These are phyloP conservation scores for Armadillidium nasatum DNA, from an alignment of 1,140 invertebrate genomes.

Conservation along the genomic window DNA sequence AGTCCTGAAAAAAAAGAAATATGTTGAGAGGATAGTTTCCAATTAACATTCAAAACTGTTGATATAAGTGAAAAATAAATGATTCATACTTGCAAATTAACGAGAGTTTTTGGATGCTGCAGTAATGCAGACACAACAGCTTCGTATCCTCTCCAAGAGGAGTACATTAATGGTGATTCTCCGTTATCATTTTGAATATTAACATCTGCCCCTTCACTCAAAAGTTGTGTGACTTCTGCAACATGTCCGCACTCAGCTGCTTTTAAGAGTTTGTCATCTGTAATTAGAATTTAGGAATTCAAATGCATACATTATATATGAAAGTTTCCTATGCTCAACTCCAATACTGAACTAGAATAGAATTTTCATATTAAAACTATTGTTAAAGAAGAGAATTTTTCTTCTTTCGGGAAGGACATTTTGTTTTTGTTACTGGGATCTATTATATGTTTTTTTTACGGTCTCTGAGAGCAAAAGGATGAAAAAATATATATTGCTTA, in stretches of 20 bases:
- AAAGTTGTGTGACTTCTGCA: conserved; percentile 34
- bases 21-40: neutral
- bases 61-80: conserved; percentile 3
- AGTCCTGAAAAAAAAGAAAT: conserved; percentile 41
- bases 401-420: too few species aligned
- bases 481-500: too few species aligned
- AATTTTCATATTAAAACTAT: too few species aligned
- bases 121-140: conserved; percentile 43
- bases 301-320: too few species aligned
- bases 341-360: too few species aligned
- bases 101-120: conserved; percentile 41
- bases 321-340: too few species aligned
- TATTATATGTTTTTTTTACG: too few species aligned
- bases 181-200: conserved; percentile 45
- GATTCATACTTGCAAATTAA: conserved; percentile 41
- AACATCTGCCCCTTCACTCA: conserved; percentile 43
- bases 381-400: too few species aligned
- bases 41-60: neutral
- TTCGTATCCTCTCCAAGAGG: conserved; percentile 46
- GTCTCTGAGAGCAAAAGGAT: too few species aligned
- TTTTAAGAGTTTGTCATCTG: conserved; percentile 33
- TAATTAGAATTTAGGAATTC: neutral
- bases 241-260: conserved; percentile 31
- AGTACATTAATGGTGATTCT: conserved; percentile 48
- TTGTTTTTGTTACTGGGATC: too few species aligned